Percentiles rank a stretch among this genome's conserved stretches.
These are phyloP conservation scores for Nowickia ferox DNA, from an alignment of 2,888 invertebrate species.

Conservation along the genomic window DNA sequence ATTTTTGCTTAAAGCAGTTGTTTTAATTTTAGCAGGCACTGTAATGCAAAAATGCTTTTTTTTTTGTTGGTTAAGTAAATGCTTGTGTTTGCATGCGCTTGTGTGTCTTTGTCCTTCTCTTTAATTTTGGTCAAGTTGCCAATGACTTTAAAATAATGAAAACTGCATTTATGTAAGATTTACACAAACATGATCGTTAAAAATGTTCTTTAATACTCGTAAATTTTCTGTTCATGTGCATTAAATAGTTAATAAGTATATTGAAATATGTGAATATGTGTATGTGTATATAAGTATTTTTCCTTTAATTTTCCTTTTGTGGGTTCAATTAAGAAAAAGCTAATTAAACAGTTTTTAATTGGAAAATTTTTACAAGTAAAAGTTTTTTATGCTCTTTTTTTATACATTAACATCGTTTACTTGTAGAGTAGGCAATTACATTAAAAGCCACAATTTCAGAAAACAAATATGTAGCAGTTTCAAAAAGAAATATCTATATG, in stretches of 20 bases:
- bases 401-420: neutral
- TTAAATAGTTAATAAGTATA: neutral
- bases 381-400: neutral
- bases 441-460: constrained; percentile 1
- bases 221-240: constrained; percentile 7
- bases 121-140: constrained; percentile 3
- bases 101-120: neutral
- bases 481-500: neutral
- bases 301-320: neutral
- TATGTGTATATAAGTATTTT: neutral
- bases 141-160: constrained; percentile 16
- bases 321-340: constrained; percentile 44
- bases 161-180: constrained; percentile 29
- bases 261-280: neutral
- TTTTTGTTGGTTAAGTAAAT: too few relatives aligned
- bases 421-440: neutral
- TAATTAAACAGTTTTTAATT: constrained; percentile 64
- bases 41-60: too few relatives aligned
- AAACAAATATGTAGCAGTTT: neutral
- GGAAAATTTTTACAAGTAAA: constrained; percentile 44
- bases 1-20: neutral
- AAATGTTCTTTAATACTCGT: constrained; percentile 35
- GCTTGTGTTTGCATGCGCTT: neutral
- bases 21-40: constrained; percentile 8
- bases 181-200: constrained; percentile 6